Conservation (phyloP, 2,888 invertebrate genomes). For the Lasioglossum marginatum region DNA sequence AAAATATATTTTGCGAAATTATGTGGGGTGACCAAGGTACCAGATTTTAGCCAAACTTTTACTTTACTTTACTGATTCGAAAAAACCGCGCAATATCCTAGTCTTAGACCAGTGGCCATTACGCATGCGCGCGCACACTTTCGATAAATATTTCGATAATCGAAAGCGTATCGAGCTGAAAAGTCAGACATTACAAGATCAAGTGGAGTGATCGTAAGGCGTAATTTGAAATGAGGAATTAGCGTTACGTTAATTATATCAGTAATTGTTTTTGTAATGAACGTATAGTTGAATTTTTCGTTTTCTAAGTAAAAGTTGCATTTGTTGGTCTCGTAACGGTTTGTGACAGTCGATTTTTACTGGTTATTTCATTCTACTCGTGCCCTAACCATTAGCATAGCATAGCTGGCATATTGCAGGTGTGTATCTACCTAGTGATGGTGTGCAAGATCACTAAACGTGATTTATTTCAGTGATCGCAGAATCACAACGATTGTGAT, state of each 20-base stretch:
- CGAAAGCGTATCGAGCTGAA: not conserved
- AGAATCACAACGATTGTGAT: no score
- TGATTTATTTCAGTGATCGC: no score
- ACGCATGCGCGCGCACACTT: constrained; percentile 5
- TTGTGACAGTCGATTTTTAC: not conserved
- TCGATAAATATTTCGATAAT: constrained; percentile 19
- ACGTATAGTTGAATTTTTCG: not conserved
- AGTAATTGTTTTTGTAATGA: not conserved
- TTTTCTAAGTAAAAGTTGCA: not conserved
- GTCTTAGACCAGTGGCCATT: not conserved
- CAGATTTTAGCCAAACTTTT: no score
- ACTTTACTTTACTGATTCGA: no score
- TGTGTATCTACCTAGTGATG: no score
- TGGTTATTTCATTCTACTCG: no score
- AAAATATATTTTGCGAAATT: no score
- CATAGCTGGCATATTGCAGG: no score
- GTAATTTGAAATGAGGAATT: not conserved
- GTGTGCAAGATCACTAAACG: no score
- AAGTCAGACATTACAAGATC: not conserved
- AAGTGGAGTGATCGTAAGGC: not conserved
- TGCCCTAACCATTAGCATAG: no score
- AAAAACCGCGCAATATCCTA: no score
- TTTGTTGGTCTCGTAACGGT: not conserved
- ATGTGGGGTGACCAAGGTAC: no score
- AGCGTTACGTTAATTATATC: not conserved